phyloP scores from a whole-genome alignment of 1,140 invertebrate genomes.

The Lutraria rhynchaena region DNA sequence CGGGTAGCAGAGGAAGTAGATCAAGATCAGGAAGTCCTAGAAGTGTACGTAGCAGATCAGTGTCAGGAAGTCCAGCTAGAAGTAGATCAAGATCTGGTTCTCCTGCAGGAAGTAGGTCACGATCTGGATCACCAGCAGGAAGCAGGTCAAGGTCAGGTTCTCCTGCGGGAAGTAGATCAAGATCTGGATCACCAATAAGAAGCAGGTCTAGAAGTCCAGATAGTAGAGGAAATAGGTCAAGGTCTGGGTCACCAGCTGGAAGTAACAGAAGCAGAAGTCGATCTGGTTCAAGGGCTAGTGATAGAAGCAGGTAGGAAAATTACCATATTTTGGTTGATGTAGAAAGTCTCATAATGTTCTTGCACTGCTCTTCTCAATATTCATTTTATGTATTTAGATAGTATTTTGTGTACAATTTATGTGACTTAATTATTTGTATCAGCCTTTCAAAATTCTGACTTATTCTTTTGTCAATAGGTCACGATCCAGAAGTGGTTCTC shows the following conservation, averaged over 20 bases:
- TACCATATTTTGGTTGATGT: too few relatives aligned
- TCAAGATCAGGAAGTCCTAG: conserved; percentile 39
- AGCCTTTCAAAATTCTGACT: neutral
- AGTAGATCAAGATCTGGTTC: conserved; percentile 37
- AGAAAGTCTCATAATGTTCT: too few relatives aligned
- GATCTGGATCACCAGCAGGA: conserved; percentile 25
- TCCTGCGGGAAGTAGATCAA: conserved; percentile 42
- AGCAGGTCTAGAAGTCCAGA: conserved; percentile 24
- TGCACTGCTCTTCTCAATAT: neutral
- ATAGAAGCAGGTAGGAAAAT: conserved; percentile 43
- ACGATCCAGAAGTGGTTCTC: too few relatives aligned
- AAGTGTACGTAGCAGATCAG: conserved; percentile 38
- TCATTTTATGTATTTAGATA: neutral
- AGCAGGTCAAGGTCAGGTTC: conserved; percentile 41
- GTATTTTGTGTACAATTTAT: neutral
- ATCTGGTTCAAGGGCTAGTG: conserved; percentile 42
- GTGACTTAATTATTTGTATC: neutral
- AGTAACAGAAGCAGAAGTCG: conserved; percentile 4
- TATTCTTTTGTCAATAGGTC: too few relatives aligned
- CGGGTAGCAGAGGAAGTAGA: conserved; percentile 36
- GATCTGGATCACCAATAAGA: conserved; percentile 30
- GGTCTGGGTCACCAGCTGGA: conserved; percentile 25
- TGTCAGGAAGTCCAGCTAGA: conserved; percentile 21
- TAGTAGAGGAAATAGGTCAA: conserved; percentile 42
- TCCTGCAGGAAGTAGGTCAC: conserved; percentile 33